Conservation (phyloP, 2,797 vertebrate species). For the Numenius phaeopus region DNA sequence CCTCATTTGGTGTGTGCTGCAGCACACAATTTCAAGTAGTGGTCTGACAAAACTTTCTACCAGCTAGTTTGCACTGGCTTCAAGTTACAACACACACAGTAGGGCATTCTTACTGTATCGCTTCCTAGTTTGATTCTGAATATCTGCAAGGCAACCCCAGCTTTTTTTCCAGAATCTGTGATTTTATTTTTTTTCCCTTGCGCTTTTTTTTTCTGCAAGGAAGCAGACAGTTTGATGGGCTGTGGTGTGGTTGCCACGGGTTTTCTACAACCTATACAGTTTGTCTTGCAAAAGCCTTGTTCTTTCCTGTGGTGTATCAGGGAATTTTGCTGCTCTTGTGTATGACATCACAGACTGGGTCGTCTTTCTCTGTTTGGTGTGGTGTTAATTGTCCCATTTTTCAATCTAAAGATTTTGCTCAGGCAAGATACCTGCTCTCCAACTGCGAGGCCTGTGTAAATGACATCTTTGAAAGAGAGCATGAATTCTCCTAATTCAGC, state of each 20-base stretch:
- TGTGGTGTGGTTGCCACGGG: not conserved
- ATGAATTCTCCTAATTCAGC: not conserved
- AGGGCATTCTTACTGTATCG: not conserved
- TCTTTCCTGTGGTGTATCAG: not conserved
- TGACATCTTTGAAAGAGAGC: not conserved
- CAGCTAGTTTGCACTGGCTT: not conserved
- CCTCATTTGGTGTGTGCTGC: not conserved
- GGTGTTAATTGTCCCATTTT: not conserved
- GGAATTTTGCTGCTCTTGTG: not conserved
- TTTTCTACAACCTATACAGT: not conserved
- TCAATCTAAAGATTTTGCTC: not conserved
- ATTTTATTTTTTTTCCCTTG: not conserved
- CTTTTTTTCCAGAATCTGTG: not conserved
- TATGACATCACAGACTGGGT: not conserved
- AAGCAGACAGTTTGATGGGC: not conserved
- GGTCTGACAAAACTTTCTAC: not conserved
- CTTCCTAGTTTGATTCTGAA: not conserved
- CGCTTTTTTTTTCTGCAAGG: not conserved
- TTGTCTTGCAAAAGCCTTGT: not conserved
- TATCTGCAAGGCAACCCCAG: not conserved
- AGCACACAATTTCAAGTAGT: not conserved
- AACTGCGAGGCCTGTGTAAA: not conserved
- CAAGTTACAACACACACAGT: not conserved
- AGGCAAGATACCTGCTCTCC: not conserved
- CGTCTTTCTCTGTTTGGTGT: not conserved